Base-by-base conservation (phyloP, 2,797 vertebrate species). In the Glyptemys insculpta region DNA sequence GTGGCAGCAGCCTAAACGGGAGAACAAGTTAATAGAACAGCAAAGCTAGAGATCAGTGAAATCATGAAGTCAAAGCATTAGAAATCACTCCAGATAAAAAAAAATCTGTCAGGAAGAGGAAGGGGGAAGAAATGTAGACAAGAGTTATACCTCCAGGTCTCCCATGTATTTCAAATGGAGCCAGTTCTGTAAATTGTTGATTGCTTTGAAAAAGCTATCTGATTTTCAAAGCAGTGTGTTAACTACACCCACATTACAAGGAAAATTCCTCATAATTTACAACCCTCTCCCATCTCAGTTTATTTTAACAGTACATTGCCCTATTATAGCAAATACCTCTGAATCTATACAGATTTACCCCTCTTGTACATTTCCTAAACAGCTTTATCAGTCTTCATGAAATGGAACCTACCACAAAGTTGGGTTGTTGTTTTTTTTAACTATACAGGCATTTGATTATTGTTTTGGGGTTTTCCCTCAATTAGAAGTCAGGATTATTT, bases 21-120 rank as follows among this genome's bases (percentile, higher is more conserved):
- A 49, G 14, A 47, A 29, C 44, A 78, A 78, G 44, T 49, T 78
- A 15, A 12, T 3, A 31, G 23, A 1, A 49, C 0, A 19, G 79
- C 12, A 53, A 52, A 9, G 7, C 0, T 0, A n/a, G 2, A 10
- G 37, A 56, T 0, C 23, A 5, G 31, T 1, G 23, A 85, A 1
- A 27, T 5, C 7, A 31, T 53, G 5, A 62, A 23, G 41, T 11
- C 31, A 16, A 3, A 47, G 54, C 0, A 3, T 3, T 4, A 47
- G 44, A 62, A 91, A 76, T 1, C 2, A 0, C 52, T 79, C 21
- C 83, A 74, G 47, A 2, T 5, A 50, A 50, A 50, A 50, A 16
- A n/a, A 10, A 3, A 41, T 5, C 78, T 49, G 74, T 29, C 41
- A 4, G 31, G 50, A 8, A 37, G 44, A 19, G 56, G 34, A 62